Base-by-base conservation (phyloP, 2,797 vertebrate genomes). In the Haliaeetus albicilla region DNA sequence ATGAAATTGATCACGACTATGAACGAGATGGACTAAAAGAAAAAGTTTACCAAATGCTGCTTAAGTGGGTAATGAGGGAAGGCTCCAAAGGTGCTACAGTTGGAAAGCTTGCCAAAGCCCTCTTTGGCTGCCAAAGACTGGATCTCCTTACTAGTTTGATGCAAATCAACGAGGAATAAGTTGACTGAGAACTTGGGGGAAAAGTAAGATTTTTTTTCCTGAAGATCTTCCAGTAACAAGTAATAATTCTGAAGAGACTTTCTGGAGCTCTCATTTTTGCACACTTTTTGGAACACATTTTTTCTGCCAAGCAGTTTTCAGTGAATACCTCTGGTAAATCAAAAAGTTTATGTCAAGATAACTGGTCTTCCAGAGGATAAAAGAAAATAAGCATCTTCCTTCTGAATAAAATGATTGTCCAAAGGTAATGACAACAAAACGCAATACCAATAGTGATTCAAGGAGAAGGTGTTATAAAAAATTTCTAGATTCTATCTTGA, bases 21-120 rank as follows among this genome's bases (percentile, higher is more conserved):
- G 97, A 96, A 71, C 98, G 98, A 2, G 99, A 99, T 19, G 99
- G 99, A 71, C 98, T 99, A 27, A 98, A 98, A 6, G 99, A 99
- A 97, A 99, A 99, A 96, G 99, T 99, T 84, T 98, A 99, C 95
- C 99, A 99, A 98, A 99, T 98, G 98, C 98, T 99, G 87, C 98
- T 98, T 37, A 98, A 95, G 75, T 99, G 99, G 99, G 97, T 87
- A 88, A 99, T 99, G 99, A 98, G 98, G 93, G 98, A 99, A 93
- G 99, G 99, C 65, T 98, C 94, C 22, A 97, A 98, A 46, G 98
- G 99, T 8, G 98, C 98, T 76, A 99, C 99, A 0, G 95, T 99
- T 57, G 99, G 99, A 20, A 99, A 98, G 87, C 98, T 99, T 41
- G 99, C 98, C 78, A 90, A 9, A 10, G 99, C 99, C 3, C 98